These are phyloP conservation scores for Thalassarche chlororhynchos DNA, from an alignment of 2,113 vertebrate genomes.

Conservation along the genomic window DNA sequence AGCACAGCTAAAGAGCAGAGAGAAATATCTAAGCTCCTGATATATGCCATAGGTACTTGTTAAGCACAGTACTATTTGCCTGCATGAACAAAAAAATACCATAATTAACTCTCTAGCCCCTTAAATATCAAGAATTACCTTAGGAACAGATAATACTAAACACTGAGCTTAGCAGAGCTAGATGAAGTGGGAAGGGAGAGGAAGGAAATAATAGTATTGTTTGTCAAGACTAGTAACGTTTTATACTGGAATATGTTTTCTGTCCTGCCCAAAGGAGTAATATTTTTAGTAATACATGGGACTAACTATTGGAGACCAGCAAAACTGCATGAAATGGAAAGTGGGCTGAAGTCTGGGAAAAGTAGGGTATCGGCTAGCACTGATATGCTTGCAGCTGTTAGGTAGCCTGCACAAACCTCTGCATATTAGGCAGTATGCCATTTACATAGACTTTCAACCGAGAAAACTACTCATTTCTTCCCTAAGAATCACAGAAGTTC, in stretches of 20 bases:
- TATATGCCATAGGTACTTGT: neutral
- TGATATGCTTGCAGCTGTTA: neutral
- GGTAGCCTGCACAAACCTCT: neutral
- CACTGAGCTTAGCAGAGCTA: neutral
- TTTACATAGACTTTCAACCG: neutral
- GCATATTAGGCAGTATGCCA: neutral
- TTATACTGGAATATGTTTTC: neutral
- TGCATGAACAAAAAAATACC: neutral
- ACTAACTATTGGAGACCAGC: neutral
- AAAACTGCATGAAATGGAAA: neutral
- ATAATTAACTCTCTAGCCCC: neutral
- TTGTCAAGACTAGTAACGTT: neutral
- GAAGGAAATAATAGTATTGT: neutral
- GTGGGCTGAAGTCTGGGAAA: neutral
- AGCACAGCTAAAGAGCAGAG: neutral
- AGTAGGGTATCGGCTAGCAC: neutral
- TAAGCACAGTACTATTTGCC: neutral
- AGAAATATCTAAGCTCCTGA: neutral
- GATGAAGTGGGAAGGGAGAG: neutral
- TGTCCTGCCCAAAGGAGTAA: neutral
- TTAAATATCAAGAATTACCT: neutral
- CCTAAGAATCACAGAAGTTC: neutral
- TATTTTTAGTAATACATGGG: neutral
- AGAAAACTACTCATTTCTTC: neutral
- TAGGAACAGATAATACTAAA: neutral